Percentiles rank a stretch among this genome's conserved stretches.
Conservation (phyloP, 2,797 vertebrate genomes). For the Rhinella marina region DNA sequence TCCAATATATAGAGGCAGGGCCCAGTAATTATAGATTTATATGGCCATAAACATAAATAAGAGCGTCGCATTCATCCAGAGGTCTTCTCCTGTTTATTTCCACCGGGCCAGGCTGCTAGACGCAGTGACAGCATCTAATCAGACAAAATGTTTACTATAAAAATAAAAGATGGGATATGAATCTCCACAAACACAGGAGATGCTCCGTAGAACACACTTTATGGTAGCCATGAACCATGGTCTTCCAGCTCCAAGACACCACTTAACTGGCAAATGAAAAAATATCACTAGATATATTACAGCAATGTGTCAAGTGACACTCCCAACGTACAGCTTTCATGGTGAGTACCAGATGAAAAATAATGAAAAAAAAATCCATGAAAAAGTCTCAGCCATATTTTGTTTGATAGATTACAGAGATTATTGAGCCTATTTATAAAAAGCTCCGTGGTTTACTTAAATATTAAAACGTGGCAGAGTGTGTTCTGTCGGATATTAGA, state of each 20-base stretch:
- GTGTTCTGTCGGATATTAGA: neutral
- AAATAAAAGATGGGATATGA: conserved; percentile 61
- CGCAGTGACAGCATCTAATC: conserved; percentile 75
- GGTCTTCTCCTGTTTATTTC: conserved; percentile 76
- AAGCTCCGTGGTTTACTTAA: conserved; percentile 16
- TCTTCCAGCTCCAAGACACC: conserved; percentile 38
- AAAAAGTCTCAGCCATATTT: conserved; percentile 3
- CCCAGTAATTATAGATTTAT: conserved; percentile 83
- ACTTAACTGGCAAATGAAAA: conserved; percentile 58
- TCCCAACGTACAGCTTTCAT: conserved; percentile 61
- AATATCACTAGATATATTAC: conserved; percentile 46
- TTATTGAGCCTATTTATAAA: conserved; percentile 22
- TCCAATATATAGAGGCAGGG: conserved; percentile 72
- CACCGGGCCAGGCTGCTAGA: conserved; percentile 61
- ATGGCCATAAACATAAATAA: conserved; percentile 81
- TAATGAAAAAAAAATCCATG: conserved; percentile 12
- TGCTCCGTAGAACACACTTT: conserved; percentile 22
- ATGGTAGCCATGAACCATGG: conserved; percentile 27
- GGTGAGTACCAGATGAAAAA: neutral
- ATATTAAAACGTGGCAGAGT: conserved; percentile 44
- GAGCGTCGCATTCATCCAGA: conserved; percentile 79
- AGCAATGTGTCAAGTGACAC: conserved; percentile 43
- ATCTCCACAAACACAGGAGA: conserved; percentile 50
- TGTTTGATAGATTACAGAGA: conserved; percentile 18
- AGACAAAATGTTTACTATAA: conserved; percentile 74